Base-by-base conservation (phyloP, 2,888 invertebrate species). In the Phoenoteleia sp. region DNA sequence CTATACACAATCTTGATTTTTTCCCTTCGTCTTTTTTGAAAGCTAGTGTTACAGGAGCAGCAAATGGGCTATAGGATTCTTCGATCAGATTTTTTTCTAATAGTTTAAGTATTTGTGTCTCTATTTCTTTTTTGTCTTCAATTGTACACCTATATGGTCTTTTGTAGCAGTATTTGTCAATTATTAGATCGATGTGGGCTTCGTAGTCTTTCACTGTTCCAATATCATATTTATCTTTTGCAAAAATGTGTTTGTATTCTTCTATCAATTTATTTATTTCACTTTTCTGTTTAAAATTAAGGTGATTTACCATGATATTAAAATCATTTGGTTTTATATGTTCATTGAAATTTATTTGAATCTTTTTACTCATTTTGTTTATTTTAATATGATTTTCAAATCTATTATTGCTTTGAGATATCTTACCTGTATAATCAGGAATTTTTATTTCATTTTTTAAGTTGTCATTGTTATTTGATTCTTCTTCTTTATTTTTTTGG, bases 271-370 rank as follows among this genome's bases (percentile, higher is more conserved):
- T 15, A 9, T 62, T 23, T 7, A 62, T 62, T 42, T n/a, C 25
- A 23, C 2, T 3, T 39, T 39, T 2, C n/a, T 39, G 5, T 3
- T 39, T 1, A 2, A 3, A 7, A n/a, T 39, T 39, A 3, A 39
- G 7, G 11, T 33, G 33, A 9, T 33, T 33, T 33, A 11, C 11
- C 11, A 9, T 2, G 11, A 33, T 33, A 9, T 33, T 11, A 33
- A 33, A 33, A 33, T 33, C 11, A 11, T 33, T 4, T 33, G 2
- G 2, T 2, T 33, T 33, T 9, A 39, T n/a, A 5, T 39, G 39
- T 39, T 39, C 39, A n/a, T 87, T 87, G 49, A 29, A 56, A 62
- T 74, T 86, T 66, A 87, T 87, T 67, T 87, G 54, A 13, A n/a
- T n/a, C n/a, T n/a, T n/a, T n/a, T n/a, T n/a, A n/a, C n/a, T n/a